These are phyloP conservation scores for fruit fly (Drosophila melanogaster) DNA, from an alignment of 1,140 invertebrate species.

Conservation along the genomic window DNA sequence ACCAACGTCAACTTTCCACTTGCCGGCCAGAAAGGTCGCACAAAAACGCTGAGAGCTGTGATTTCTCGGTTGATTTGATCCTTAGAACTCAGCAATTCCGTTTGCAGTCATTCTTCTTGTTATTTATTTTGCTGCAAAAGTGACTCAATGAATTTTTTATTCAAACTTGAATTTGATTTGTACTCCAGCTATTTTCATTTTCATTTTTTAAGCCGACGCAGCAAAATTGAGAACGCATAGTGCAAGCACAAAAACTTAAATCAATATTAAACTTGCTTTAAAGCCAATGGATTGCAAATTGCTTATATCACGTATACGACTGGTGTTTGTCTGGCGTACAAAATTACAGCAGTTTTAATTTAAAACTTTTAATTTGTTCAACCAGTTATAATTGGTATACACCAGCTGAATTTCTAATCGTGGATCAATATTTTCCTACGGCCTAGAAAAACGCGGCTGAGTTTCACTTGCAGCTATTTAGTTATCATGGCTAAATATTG, in stretches of 20 bases:
- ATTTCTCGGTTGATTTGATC: slow-evolving; percentile 30
- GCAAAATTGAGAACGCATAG: slow-evolving; percentile 5
- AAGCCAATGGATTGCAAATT: not conserved
- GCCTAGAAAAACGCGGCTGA: not conserved
- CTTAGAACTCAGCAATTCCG: slow-evolving; percentile 4
- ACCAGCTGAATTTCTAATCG: not conserved
- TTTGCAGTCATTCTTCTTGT: not conserved
- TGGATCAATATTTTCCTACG: not conserved
- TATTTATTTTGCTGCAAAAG: slow-evolving; percentile 16
- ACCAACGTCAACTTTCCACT: not conserved
- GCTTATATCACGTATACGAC: slow-evolving; percentile 8
- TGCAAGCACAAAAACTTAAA: not conserved
- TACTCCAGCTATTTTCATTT: slow-evolving; percentile 1
- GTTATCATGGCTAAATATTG: slow-evolving; percentile 29
- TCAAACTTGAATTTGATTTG: slow-evolving; percentile 6
- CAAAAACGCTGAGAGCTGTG: slow-evolving; percentile 3
- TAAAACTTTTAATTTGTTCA: not conserved
- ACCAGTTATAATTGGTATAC: not conserved
- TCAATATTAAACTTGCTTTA: not conserved
- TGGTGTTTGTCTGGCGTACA: not conserved
- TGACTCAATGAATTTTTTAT: slow-evolving; percentile 13
- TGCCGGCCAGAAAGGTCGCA: not conserved
- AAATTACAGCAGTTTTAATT: too few species aligned
- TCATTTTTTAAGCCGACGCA: slow-evolving; percentile 15
- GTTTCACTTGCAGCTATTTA: slow-evolving; percentile 14